Evolutionary conservation across 2,888 invertebrate species (phyloP).

Genomic region (Tanypteryx hageni): DNA sequence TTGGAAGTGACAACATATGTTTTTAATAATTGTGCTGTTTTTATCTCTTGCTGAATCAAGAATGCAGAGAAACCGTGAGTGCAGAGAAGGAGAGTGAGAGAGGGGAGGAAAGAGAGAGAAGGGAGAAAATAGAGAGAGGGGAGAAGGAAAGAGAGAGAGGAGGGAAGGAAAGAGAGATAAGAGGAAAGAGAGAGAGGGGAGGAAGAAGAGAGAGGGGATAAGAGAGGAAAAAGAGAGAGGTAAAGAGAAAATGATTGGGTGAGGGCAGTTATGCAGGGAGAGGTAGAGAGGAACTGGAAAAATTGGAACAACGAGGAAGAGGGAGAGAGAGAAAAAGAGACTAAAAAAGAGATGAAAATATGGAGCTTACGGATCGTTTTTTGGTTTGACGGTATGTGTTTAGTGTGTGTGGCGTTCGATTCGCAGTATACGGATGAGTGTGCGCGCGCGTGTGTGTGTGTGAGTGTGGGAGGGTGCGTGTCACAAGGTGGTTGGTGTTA

Average conservation of each 20-base stretch:
- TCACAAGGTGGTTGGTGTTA: slow-evolving; percentile 57
- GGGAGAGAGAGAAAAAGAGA: background rate
- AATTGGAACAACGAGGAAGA: background rate
- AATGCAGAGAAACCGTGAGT: too few species aligned
- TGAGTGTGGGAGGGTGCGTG: background rate
- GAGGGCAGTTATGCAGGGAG: too few species aligned
- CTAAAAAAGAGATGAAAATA: background rate
- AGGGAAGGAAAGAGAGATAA: background rate
- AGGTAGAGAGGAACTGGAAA: background rate
- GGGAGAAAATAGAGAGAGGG: background rate
- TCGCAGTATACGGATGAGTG: too few species aligned
- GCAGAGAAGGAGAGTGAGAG: background rate
- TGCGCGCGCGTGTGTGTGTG: too few species aligned
- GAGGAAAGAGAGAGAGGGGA: background rate
- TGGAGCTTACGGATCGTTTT: background rate
- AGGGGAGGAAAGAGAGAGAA: background rate
- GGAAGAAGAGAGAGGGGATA: background rate
- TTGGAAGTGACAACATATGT: too few species aligned
- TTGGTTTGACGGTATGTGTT: slow-evolving; percentile 13
- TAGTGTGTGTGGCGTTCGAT: background rate
- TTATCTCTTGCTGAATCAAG: too few species aligned
- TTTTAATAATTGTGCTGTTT: too few species aligned
- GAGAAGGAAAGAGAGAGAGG: background rate
- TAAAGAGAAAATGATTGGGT: too few species aligned
- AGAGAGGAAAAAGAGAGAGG: too few species aligned